These are phyloP conservation scores for Dendroctonus valens DNA, from an alignment of 1,140 invertebrate species.

Conservation along the genomic window DNA sequence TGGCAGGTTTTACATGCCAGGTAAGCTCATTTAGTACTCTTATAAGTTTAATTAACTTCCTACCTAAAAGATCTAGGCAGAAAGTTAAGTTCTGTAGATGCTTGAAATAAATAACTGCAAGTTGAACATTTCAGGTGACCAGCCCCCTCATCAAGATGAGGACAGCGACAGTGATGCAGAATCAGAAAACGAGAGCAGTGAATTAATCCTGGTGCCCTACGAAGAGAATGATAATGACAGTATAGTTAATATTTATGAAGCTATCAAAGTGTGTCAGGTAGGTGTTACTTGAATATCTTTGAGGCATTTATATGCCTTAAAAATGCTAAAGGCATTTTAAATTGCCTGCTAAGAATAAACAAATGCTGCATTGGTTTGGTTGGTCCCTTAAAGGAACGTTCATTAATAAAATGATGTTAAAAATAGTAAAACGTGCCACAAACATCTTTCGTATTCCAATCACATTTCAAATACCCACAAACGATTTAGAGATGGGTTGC, in stretches of 20 bases:
- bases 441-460: too few relatives aligned
- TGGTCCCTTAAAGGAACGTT: too few relatives aligned
- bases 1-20: slow-evolving; percentile 58
- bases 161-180: slow-evolving; percentile 55
- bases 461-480: too few relatives aligned
- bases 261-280: slow-evolving; percentile 61
- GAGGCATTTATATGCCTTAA: background rate
- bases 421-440: too few relatives aligned
- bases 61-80: too few relatives aligned
- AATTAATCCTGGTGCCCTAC: slow-evolving; percentile 68
- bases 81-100: too few relatives aligned
- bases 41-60: too few relatives aligned
- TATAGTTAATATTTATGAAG: slow-evolving; percentile 56
- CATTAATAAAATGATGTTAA: too few relatives aligned
- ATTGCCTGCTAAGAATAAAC: too few relatives aligned
- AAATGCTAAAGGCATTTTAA: background rate
- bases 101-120: too few relatives aligned
- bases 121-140: slow-evolving; percentile 26
- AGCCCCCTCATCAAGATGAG: slow-evolving; percentile 49
- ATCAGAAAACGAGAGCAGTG: slow-evolving; percentile 55
- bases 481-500: too few relatives aligned
- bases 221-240: slow-evolving; percentile 46
- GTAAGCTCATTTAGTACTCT: slow-evolving; percentile 41
- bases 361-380: too few relatives aligned
- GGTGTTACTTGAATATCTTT: background rate